Percentiles rank a stretch among this genome's conserved stretches.
Conservation (phyloP, 2,888 invertebrate genomes). For the Drymonia ruficornis region DNA sequence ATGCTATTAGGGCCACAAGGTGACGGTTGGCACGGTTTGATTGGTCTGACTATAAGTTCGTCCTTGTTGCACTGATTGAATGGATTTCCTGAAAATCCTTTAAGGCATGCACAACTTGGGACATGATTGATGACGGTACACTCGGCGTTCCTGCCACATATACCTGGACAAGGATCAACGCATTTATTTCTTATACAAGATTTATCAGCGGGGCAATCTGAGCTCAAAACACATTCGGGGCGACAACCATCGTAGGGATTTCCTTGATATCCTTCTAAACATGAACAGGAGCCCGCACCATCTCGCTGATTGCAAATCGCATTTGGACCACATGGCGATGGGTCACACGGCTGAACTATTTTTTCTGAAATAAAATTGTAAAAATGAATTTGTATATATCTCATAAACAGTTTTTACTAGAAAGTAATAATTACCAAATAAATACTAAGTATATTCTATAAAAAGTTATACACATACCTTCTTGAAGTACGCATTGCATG, state of each 20-base stretch:
- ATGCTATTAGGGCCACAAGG: constrained; percentile 92
- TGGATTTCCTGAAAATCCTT: constrained; percentile 91
- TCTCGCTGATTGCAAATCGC: constrained; percentile 91
- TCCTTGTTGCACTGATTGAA: constrained; percentile 70
- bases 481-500: constrained; percentile 88
- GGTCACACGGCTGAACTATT: constrained; percentile 90
- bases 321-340: constrained; percentile 94
- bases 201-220: constrained; percentile 93
- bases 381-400: background rate
- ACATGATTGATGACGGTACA: constrained; percentile 94
- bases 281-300: constrained; percentile 92
- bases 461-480: constrained; percentile 1
- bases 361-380: constrained; percentile 71
- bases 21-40: constrained; percentile 89
- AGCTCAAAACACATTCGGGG: constrained; percentile 94
- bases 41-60: constrained; percentile 54
- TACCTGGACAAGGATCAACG: constrained; percentile 93
- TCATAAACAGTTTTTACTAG: too few relatives aligned
- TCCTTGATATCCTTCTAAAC: constrained; percentile 92
- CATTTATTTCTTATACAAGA: constrained; percentile 94
- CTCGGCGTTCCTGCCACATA: constrained; percentile 93
- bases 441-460: too few relatives aligned
- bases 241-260: constrained; percentile 94
- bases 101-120: constrained; percentile 92
- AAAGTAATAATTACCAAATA: too few relatives aligned